Conservation (phyloP, 2,888 invertebrate species). For the Cylindroiulus punctatus region DNA sequence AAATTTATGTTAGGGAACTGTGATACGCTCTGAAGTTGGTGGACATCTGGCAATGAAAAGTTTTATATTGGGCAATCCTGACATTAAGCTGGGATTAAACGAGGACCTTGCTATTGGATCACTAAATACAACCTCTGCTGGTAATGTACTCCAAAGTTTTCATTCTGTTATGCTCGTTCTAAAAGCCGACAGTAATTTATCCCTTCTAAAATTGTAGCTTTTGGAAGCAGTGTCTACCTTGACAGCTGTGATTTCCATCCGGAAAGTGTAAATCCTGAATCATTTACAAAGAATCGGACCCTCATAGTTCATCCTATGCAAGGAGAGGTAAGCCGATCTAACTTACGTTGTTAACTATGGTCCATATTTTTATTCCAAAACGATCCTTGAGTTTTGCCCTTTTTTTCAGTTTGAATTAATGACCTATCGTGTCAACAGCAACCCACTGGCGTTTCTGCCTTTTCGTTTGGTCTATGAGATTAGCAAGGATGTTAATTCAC, state of each 20-base stretch:
- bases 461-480: conserved; percentile 34
- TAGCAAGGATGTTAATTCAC: conserved; percentile 20
- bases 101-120: conserved; percentile 35
- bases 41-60: conserved; percentile 10
- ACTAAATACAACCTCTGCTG: background rate
- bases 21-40: conserved; percentile 19
- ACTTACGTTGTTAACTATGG: too few relatives aligned
- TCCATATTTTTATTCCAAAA: too few relatives aligned
- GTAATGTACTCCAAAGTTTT: too few relatives aligned
- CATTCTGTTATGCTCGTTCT: too few relatives aligned
- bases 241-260: conserved; percentile 30
- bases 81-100: conserved; percentile 28
- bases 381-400: background rate
- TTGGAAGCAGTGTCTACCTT: conserved; percentile 10
- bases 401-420: conserved; percentile 22
- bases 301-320: background rate
- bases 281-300: background rate
- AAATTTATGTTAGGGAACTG: background rate
- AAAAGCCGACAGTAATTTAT: too few relatives aligned
- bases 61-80: background rate
- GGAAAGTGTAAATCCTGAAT: conserved; percentile 5
- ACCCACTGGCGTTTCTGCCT: conserved; percentile 24
- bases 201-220: background rate
- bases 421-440: conserved; percentile 41
- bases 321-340: conserved; percentile 2